Evolutionary conservation across 2,888 invertebrate genomes (phyloP).

Genomic region (Marronus borbonicus): DNA sequence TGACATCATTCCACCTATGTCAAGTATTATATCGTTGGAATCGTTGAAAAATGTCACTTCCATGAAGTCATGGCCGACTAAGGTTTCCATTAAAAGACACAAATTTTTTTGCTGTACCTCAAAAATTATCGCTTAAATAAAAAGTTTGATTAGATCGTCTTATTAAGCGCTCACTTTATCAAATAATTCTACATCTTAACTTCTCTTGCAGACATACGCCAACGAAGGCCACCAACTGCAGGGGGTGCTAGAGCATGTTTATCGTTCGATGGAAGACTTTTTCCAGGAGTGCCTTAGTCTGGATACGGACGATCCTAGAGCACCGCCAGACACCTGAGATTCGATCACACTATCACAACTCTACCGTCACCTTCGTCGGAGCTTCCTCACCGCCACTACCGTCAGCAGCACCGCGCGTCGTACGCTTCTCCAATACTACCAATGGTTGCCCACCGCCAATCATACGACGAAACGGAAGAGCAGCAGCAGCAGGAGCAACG

Average conservation of each 20-base stretch:
- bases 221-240: conserved; percentile 89
- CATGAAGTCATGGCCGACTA: no score
- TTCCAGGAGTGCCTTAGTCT: conserved; percentile 91
- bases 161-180: no score
- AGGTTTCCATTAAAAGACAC: no score
- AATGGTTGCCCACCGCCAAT: not conserved
- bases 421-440: conserved; percentile 37
- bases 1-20: no score
- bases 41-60: no score
- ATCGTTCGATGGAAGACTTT: conserved; percentile 94
- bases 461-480: not conserved
- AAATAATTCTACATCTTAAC: not conserved
- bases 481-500: not conserved
- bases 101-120: no score
- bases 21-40: no score
- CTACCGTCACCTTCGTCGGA: conserved; percentile 31
- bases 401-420: conserved; percentile 17
- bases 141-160: no score
- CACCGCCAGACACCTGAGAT: conserved; percentile 72
- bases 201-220: conserved; percentile 84
- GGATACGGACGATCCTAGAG: conserved; percentile 83
- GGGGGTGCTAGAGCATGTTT: conserved; percentile 92
- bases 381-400: conserved; percentile 37
- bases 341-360: conserved; percentile 44
- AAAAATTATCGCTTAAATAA: no score